A percentile compares a stretch with the other conserved stretches of the same genome.
Conservation (phyloP, 2,888 invertebrate species). For the Synanthedon formicaeformis region DNA sequence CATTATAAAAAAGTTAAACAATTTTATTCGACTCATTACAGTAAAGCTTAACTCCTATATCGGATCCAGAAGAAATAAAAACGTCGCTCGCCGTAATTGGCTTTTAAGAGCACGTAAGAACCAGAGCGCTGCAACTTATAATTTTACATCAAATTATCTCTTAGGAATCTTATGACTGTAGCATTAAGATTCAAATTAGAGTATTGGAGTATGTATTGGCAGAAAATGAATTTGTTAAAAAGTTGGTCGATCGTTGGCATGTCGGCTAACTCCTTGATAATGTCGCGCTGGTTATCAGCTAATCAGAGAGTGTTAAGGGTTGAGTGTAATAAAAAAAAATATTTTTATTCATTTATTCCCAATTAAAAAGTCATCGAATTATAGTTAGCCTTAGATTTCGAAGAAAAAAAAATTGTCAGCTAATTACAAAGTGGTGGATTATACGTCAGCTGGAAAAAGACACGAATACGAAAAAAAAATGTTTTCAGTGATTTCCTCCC, state of each 20-base stretch:
- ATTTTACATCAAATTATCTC: neutral
- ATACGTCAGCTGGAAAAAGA: too few relatives aligned
- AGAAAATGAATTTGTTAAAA: neutral
- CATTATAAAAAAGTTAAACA: too few relatives aligned
- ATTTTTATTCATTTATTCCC: too few relatives aligned
- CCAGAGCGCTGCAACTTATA: neutral
- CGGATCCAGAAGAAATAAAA: conserved; percentile 1
- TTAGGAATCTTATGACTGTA: too few relatives aligned
- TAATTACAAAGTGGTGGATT: too few relatives aligned
- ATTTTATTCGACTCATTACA: too few relatives aligned
- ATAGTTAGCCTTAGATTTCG: too few relatives aligned
- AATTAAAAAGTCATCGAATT: too few relatives aligned
- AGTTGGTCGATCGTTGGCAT: conserved; percentile 5
- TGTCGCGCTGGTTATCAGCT: conserved; percentile 10
- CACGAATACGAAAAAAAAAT: too few relatives aligned
- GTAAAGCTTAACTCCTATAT: neutral
- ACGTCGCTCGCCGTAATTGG: conserved; percentile 5
- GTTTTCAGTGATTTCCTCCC: too few relatives aligned
- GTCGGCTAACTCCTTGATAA: conserved; percentile 8
- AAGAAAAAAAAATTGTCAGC: too few relatives aligned
- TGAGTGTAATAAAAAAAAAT: too few relatives aligned
- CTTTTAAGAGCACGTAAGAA: conserved; percentile 6
- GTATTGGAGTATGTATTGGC: neutral
- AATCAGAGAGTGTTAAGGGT: conserved; percentile 9
- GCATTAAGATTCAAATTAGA: neutral